Evolutionary conservation across 2,888 invertebrate genomes (phyloP), one percentile per base, ranked within the genome.

Genomic region (Caenorhabditis sulstoni): DNA sequence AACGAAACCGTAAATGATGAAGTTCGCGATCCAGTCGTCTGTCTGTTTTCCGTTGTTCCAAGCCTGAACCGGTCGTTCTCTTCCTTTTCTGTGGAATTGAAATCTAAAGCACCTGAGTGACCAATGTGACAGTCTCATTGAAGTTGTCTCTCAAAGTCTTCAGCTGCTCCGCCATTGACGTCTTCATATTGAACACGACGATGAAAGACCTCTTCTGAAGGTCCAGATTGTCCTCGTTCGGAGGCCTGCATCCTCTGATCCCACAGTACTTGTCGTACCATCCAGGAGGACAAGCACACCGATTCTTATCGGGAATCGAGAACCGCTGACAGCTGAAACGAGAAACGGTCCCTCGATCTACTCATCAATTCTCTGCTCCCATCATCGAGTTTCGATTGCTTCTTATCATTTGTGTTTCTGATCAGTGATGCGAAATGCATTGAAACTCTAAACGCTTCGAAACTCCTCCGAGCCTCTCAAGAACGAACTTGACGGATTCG

Each of bases 201-300:
- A 81, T 64, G 29, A 81, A 61, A 0, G 75, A 76, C 4, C 79
- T 49, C 20, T 67, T 62, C 16, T 59, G 52, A 5, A 78, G 53
- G 37, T 74, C 35, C 64, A 81, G 35, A n/a, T 79, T 70, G 29
- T 81, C 78, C 14, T 66, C 71, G 39, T 79, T 68, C 14, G 59
- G 68, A 8, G 81, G 81, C 11, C 81, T 57, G 50, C 81, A 81
- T 35, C 81, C 81, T 18, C 80, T 57, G 44, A 81, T 62, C 37
- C 76, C 79, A 59, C 81, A 81, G 23, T 64, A 68, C 45, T 39
- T 52, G 29, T 68, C 76, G 37, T 81, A 81, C 79, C 79, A 81
- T 20, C 81, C 81, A 5, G 81, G 76, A 5, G 81, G 68, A 73
- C 81, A 81, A 9, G 45, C 61, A 55, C 81, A 81, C 35, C 79